Percentiles rank a stretch among this genome's conserved stretches.
Conservation (phyloP, 1,140 invertebrate genomes). For the Papilio dardanus region DNA sequence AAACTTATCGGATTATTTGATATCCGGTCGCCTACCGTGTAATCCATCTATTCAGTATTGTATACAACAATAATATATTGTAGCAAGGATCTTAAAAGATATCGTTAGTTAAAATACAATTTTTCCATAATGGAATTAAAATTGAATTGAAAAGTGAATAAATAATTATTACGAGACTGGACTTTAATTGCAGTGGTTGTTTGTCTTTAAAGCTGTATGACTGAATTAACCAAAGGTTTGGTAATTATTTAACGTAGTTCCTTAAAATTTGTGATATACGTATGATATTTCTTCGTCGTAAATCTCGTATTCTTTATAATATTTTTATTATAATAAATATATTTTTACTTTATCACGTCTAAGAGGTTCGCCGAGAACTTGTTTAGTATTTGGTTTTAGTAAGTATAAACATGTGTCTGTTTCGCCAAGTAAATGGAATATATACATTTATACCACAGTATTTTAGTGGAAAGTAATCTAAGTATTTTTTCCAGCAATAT, state of each 20-base stretch:
- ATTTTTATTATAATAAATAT: not conserved
- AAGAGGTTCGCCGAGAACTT: not conserved
- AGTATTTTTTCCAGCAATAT: not conserved
- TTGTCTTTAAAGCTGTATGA: no score
- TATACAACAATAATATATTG: not conserved
- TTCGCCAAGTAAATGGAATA: not conserved
- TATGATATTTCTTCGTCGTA: no score
- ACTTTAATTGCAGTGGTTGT: no score
- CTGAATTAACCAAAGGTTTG: no score
- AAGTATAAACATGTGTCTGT: not conserved
- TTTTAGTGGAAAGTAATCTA: not conserved
- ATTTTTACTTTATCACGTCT: not conserved
- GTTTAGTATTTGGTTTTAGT: slow-evolving; percentile 1
- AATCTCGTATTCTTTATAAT: no score
- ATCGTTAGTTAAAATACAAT: not conserved
- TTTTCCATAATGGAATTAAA: no score
- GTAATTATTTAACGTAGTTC: no score
- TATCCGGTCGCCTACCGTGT: not conserved
- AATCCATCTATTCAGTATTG: not conserved
- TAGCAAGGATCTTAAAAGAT: not conserved
- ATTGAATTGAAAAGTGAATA: no score
- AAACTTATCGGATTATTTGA: not conserved
- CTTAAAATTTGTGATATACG: no score
- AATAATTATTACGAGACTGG: no score
- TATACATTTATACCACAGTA: not conserved